phyloP scores from a whole-genome alignment of 2,888 invertebrate genomes.

The Suillia variegata region DNA sequence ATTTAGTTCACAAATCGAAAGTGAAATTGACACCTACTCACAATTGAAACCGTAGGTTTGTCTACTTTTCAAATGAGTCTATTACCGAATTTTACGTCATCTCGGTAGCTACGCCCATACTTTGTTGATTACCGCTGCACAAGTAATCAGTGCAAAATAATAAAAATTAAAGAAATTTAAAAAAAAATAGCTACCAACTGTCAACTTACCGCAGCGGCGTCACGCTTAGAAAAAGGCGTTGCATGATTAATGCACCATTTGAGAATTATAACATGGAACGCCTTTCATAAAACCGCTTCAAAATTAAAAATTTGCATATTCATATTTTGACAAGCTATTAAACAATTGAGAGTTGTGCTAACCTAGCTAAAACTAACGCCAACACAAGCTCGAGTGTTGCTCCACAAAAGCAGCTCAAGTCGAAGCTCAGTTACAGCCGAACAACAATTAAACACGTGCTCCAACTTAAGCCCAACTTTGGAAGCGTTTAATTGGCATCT shows the following conservation, averaged over 20 bases:
- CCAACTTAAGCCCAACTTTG: too few species aligned
- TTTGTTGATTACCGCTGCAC: too few species aligned
- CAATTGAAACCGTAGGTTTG: not conserved
- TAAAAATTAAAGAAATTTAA: too few species aligned
- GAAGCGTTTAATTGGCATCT: too few species aligned
- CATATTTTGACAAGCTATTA: not conserved
- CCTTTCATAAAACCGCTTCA: not conserved
- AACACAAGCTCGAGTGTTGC: not conserved
- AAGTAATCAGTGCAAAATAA: not conserved
- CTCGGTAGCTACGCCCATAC: not conserved
- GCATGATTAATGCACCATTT: constrained; percentile 14
- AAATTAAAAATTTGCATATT: not conserved
- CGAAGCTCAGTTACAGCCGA: too few species aligned
- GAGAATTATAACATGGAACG: not conserved
- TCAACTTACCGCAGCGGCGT: not conserved
- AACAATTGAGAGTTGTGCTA: not conserved
- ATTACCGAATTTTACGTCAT: not conserved
- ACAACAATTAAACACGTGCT: too few species aligned
- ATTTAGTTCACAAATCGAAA: too few species aligned
- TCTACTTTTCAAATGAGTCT: not conserved
- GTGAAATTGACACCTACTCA: not conserved
- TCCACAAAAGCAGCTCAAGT: too few species aligned
- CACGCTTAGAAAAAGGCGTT: constrained; percentile 6
- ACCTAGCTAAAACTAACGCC: too few species aligned
- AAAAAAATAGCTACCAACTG: not conserved